Evolutionary conservation across 2,888 invertebrate genomes (phyloP).

Genomic region (Drosophila emarginata): DNA sequence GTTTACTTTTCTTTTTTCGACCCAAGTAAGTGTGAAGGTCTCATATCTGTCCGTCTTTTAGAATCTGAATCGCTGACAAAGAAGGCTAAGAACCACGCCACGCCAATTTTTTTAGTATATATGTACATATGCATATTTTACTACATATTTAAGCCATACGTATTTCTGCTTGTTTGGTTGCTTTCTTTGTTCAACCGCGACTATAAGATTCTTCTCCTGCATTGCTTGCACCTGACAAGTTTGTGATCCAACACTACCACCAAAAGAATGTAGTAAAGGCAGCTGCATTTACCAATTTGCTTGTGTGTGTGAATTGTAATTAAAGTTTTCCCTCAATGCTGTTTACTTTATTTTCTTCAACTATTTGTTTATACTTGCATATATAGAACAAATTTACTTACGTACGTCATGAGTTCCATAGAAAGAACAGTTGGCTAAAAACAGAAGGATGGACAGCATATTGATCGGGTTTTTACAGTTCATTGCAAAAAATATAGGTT

Average conservation of each 20-base stretch:
- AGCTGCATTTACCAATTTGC: slow-evolving; percentile 31
- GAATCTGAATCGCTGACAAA: slow-evolving; percentile 7
- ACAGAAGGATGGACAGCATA: too few species aligned
- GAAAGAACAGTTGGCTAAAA: not conserved
- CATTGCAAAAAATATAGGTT: not conserved
- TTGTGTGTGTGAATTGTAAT: not conserved
- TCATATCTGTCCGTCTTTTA: slow-evolving; percentile 12
- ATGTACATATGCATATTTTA: slow-evolving; percentile 1
- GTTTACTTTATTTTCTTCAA: slow-evolving; percentile 9
- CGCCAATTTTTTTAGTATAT: slow-evolving; percentile 14
- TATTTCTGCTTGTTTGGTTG: not conserved
- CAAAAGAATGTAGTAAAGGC: slow-evolving; percentile 1
- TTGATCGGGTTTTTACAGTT: too few species aligned
- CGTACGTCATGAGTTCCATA: not conserved
- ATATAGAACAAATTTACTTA: not conserved
- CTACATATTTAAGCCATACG: not conserved
- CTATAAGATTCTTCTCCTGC: slow-evolving; percentile 21
- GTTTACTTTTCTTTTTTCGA: slow-evolving; percentile 22
- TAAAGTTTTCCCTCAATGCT: slow-evolving; percentile 20
- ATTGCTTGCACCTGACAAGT: slow-evolving; percentile 15
- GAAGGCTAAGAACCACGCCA: not conserved
- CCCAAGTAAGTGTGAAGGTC: slow-evolving; percentile 43
- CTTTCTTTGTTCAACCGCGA: slow-evolving; percentile 31
- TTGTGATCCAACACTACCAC: not conserved
- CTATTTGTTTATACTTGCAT: not conserved